A percentile compares a stretch with the other conserved stretches of the same genome.
These are phyloP conservation scores for Chromoteleia sp. DNA, from an alignment of 2,888 invertebrate genomes.

Conservation along the genomic window DNA sequence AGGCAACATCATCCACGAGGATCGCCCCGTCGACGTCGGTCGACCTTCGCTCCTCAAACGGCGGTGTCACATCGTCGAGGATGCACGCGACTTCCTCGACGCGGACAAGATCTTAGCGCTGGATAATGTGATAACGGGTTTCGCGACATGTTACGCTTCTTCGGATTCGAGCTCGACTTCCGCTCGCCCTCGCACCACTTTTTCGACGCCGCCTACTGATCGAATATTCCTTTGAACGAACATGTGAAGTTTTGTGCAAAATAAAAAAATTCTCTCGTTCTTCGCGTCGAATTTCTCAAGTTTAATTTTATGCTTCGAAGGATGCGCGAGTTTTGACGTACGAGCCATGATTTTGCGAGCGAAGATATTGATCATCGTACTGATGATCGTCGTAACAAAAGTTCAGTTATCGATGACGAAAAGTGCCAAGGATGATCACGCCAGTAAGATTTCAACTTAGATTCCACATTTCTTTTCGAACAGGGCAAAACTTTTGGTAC, in stretches of 20 bases:
- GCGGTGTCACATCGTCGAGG: constrained; percentile 45
- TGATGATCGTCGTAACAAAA: constrained; percentile 72
- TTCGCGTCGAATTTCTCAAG: background rate
- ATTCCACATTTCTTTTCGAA: background rate
- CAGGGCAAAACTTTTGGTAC: too few relatives aligned
- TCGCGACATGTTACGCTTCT: constrained; percentile 18
- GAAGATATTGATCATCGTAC: constrained; percentile 64
- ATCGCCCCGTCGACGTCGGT: constrained; percentile 67
- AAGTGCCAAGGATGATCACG: constrained; percentile 75
- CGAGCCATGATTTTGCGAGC: constrained; percentile 69
- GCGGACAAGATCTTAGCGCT: constrained; percentile 25
- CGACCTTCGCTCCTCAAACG: constrained; percentile 56
- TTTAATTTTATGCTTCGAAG: constrained; percentile 33
- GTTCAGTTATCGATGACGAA: constrained; percentile 75
- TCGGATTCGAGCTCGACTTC: constrained; percentile 7
- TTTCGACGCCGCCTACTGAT: background rate
- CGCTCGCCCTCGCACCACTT: background rate
- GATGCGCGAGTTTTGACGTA: constrained; percentile 50
- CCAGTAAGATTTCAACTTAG: constrained; percentile 76
- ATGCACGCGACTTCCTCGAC: constrained; percentile 47
- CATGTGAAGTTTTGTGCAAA: constrained; percentile 30
- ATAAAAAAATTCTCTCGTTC: too few relatives aligned
- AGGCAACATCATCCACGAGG: constrained; percentile 72
- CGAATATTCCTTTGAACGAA: background rate
- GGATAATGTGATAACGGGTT: background rate